These are phyloP conservation scores for Ceyx margarethae DNA, from an alignment of 2,113 vertebrate genomes.

Conservation along the genomic window DNA sequence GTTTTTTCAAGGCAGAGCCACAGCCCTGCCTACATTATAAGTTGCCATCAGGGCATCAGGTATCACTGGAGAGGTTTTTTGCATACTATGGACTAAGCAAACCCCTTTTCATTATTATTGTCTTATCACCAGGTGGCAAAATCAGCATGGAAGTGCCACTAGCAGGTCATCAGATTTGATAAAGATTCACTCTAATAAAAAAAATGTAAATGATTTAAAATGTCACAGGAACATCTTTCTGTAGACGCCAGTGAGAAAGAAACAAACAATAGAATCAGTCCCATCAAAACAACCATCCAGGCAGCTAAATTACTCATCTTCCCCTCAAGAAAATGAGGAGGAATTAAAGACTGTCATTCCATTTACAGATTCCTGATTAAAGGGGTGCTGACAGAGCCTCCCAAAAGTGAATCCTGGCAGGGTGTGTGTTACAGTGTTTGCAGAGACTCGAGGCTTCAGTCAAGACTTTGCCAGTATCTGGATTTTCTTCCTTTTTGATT, in stretches of 20 bases:
- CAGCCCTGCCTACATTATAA: not conserved
- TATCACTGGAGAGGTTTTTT: not conserved
- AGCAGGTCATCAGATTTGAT: not conserved
- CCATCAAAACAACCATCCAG: not conserved
- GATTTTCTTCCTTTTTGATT: conserved; percentile 16
- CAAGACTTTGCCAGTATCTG: not conserved
- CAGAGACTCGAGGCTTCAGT: not conserved
- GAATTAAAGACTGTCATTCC: conserved; percentile 1
- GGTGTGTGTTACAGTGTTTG: not conserved
- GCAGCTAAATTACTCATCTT: not conserved
- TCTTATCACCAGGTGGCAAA: not conserved
- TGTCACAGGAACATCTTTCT: not conserved
- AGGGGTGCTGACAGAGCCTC: conserved; percentile 14
- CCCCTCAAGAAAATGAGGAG: not conserved
- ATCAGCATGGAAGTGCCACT: not conserved
- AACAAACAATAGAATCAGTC: not conserved
- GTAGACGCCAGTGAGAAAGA: not conserved
- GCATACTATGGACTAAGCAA: not conserved
- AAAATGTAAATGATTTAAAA: conserved; percentile 16
- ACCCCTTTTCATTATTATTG: not conserved
- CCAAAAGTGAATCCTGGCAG: not conserved
- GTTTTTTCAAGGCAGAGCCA: not conserved
- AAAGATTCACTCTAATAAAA: not conserved
- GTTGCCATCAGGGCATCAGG: not conserved
- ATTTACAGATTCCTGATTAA: conserved; percentile 14